These are phyloP conservation scores for Hirtodrosophila duncani DNA, from an alignment of 2,888 invertebrate species.

Conservation along the genomic window DNA sequence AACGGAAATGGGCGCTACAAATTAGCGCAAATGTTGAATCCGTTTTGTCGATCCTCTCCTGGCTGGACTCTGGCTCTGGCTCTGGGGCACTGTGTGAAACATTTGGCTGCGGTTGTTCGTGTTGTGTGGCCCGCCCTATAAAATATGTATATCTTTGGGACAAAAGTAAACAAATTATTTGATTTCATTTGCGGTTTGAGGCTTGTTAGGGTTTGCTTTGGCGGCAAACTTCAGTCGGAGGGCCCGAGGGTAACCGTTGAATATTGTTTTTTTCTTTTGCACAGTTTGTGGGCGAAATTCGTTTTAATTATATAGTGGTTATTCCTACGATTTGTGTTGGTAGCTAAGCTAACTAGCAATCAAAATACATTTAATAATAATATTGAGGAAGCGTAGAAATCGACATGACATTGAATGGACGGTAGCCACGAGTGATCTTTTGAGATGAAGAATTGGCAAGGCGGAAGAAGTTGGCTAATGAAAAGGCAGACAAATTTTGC, in stretches of 20 bases:
- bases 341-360: conserved; percentile 36
- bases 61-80: conserved; percentile 4
- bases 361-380: conserved; percentile 48
- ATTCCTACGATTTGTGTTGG: conserved; percentile 12
- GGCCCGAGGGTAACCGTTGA: conserved; percentile 8
- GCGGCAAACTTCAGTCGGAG: conserved; percentile 59
- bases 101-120: conserved; percentile 10
- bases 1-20: conserved; percentile 72
- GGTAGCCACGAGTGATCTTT: conserved; percentile 8
- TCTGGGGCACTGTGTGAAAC: conserved; percentile 42
- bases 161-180: conserved; percentile 71
- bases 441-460: conserved; percentile 7
- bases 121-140: conserved; percentile 43
- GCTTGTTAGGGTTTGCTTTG: conserved; percentile 51
- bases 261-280: conserved; percentile 14
- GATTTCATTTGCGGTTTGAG: conserved; percentile 52
- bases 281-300: conserved; percentile 47
- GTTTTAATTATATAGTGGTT: conserved; percentile 50
- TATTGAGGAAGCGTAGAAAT: conserved; percentile 14
- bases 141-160: no score
- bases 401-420: conserved; percentile 7
- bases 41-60: conserved; percentile 3
- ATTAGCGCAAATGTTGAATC: conserved; percentile 50
- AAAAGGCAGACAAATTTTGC: no score
- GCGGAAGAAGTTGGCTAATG: no score